Evolutionary conservation across 2,888 invertebrate species (phyloP), one percentile per base, ranked within the genome.

Genomic region (Seira musarum): DNA sequence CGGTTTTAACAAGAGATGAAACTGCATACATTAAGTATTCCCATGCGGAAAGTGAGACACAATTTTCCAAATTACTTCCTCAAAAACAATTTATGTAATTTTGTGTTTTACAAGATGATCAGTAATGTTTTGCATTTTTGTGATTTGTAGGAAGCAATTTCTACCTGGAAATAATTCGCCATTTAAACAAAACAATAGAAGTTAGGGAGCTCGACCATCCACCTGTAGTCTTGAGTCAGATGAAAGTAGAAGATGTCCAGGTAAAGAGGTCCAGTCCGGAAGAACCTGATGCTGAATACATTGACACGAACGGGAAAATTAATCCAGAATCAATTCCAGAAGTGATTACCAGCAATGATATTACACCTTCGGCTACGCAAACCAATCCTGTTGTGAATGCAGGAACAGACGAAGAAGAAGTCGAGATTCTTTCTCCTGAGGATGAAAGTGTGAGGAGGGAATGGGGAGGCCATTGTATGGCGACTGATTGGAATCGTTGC

Each of bases 401-500:
- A 25, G 21, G 10, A 40, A 1, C 35, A 1, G 64, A 46, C 3
- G 46, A 30, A 8, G 73, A 68, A 5, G 78, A 65, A 8, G 65
- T 69, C 17, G 72, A 66, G 10, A 13, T 49, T 21, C 49, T 77
- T 19, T 24, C 69, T 0, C 69, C 77, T 0, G 78, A 77, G 53
- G 81, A 81, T 61, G 40, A 24, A 30, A 66, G 25, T 8, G 67
- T 81, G 15, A 49, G 70, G 40, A 60, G 69, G 13, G 81, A 81
- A 57, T 81, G 81, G 81, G 67, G 74, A 21, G 81, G 81, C 5
- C 57, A 73, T 10, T 78, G 78, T 24, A 22, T 40, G 1, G 22
- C 17, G 1, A n/a, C 17, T n/a, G 53, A 78, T 13, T 81, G 81
- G 78, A 69, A 73, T 22, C 60, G 69, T 3, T 81, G 81, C 57